Evolutionary conservation across 2,797 vertebrate species (phyloP).

Genomic region (Adelosebastes latens): DNA sequence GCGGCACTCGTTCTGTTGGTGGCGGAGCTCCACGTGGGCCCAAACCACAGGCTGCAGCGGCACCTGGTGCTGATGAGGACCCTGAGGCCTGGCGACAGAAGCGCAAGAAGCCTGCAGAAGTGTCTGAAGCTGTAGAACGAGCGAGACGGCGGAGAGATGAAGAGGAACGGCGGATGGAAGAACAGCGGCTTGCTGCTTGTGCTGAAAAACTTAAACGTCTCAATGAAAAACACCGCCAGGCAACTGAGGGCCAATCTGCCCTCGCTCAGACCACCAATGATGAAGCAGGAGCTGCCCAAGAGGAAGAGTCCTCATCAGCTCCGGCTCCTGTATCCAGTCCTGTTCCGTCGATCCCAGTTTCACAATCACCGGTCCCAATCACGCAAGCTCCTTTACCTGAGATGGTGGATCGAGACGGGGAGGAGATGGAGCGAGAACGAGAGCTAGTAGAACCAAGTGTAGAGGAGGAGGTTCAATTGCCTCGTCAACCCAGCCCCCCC

Average conservation of each 20-base stretch:
- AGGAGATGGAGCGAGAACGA: constrained; percentile 53
- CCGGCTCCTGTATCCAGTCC: constrained; percentile 60
- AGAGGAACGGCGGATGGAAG: constrained; percentile 96
- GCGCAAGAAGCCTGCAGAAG: constrained; percentile 91
- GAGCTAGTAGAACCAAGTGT: constrained; percentile 64
- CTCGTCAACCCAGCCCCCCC: constrained; percentile 76
- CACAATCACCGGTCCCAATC: constrained; percentile 51
- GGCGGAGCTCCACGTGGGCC: constrained; percentile 74
- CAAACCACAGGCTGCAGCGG: constrained; percentile 76
- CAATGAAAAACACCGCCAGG: constrained; percentile 90
- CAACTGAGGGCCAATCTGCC: constrained; percentile 61
- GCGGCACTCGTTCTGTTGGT: constrained; percentile 66
- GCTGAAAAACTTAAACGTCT: constrained; percentile 96
- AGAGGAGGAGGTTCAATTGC: constrained; percentile 71
- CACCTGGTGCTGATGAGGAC: constrained; percentile 88
- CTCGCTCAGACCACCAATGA: constrained; percentile 52
- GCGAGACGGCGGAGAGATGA: constrained; percentile 94
- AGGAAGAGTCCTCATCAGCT: constrained; percentile 47
- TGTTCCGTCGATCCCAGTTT: constrained; percentile 42
- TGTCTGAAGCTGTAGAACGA: constrained; percentile 95
- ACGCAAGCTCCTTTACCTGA: constrained; percentile 51
- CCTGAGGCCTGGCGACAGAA: constrained; percentile 95
- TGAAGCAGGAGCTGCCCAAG: constrained; percentile 39
- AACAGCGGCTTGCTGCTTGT: constrained; percentile 95
- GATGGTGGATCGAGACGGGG: constrained; percentile 46